A percentile compares a stretch with the other conserved stretches of the same genome.
Conservation (phyloP, 2,797 vertebrate genomes). For the Cynodonichthys magdalenae region DNA sequence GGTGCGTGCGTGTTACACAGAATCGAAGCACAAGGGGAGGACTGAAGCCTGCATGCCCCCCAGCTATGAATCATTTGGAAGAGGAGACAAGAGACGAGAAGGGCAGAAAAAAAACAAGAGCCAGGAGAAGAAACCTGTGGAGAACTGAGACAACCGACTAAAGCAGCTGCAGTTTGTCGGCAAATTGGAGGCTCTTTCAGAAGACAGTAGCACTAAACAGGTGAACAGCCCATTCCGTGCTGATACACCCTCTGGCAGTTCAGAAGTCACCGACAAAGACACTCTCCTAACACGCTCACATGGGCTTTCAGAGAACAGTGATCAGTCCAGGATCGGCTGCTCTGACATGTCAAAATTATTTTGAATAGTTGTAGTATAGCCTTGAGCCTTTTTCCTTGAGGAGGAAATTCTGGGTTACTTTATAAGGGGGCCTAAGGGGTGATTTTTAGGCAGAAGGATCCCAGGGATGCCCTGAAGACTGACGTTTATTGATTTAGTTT, state of each 20-base stretch:
- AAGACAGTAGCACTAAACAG: no score
- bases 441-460: conserved; percentile 59
- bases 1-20: conserved; percentile 17
- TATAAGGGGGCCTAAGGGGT: conserved; percentile 48
- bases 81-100: conserved; percentile 8
- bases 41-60: conserved; percentile 37
- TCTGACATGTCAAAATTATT: no score
- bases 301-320: no score
- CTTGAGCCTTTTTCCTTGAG: background rate
- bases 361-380: no score
- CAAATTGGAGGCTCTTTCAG: no score
- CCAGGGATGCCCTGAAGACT: conserved; percentile 49
- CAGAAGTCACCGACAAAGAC: no score
- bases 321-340: no score
- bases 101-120: conserved; percentile 4
- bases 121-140: background rate
- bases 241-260: no score
- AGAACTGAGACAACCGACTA: background rate
- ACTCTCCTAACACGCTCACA: no score
- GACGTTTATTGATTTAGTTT: no score
- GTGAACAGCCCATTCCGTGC: no score
- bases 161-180: background rate
- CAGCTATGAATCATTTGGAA: conserved; percentile 35
- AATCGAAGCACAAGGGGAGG: conserved; percentile 25
- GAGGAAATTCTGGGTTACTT: conserved; percentile 23